A percentile compares a stretch with the other conserved stretches of the same genome.
These are phyloP conservation scores for Desmodus rotundus DNA, from an alignment of 2,113 vertebrate species.

Conservation along the genomic window DNA sequence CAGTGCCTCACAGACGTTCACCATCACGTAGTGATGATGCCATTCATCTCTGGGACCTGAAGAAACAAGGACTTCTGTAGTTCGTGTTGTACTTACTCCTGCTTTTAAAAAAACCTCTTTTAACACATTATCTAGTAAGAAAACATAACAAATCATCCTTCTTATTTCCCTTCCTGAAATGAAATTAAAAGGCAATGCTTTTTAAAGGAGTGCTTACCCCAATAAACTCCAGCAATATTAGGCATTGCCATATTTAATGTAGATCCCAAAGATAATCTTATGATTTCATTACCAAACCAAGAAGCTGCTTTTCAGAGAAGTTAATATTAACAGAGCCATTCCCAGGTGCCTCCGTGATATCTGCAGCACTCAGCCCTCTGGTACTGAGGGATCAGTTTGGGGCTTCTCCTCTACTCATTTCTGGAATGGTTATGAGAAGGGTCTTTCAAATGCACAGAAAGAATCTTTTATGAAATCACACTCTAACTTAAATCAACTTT, in stretches of 20 bases:
- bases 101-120: not conserved
- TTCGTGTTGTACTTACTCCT: not conserved
- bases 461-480: not conserved
- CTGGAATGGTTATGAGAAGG: not conserved
- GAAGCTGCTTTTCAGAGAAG: not conserved
- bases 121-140: constrained; percentile 14
- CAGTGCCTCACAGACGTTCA: not conserved
- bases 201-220: not conserved
- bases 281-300: constrained; percentile 45
- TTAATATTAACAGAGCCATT: constrained; percentile 11
- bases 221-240: not conserved
- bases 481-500: not conserved
- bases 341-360: not conserved
- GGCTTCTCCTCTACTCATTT: not conserved
- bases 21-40: not conserved
- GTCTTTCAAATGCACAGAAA: not conserved
- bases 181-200: constrained; percentile 24
- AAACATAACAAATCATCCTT: not conserved
- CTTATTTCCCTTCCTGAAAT: constrained; percentile 12
- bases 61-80: not conserved
- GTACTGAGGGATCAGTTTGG: not conserved
- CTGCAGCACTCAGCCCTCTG: not conserved
- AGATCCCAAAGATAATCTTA: not conserved
- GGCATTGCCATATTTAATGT: not conserved
- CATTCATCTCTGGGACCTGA: not conserved